Percentiles rank a stretch among this genome's conserved stretches.
These are phyloP conservation scores for Trachops cirrhosus DNA, from an alignment of 2,797 vertebrate species.

Conservation along the genomic window DNA sequence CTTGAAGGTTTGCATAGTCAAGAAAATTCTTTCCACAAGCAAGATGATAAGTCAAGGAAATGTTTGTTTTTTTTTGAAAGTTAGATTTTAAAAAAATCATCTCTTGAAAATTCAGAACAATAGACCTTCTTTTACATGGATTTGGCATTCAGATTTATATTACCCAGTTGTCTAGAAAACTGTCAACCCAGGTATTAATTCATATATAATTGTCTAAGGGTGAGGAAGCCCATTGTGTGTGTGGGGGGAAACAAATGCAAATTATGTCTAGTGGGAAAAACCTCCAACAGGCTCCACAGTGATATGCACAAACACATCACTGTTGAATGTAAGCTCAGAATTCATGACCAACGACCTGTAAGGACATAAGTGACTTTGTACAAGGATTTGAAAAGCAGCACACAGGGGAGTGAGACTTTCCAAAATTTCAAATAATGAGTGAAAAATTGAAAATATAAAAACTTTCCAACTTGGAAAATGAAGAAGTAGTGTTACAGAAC, in stretches of 20 bases:
- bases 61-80: neutral
- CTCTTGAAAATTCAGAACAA: neutral
- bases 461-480: neutral
- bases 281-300: neutral
- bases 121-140: neutral
- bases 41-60: neutral
- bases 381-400: neutral
- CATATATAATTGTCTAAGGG: neutral
- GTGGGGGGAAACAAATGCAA: neutral
- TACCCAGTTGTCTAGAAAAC: neutral
- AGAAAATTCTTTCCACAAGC: neutral
- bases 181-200: neutral
- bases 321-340: neutral
- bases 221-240: neutral
- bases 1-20: neutral
- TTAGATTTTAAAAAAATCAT: neutral
- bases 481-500: neutral
- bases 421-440: neutral
- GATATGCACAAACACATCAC: neutral
- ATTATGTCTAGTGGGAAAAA: neutral
- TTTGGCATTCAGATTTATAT: neutral
- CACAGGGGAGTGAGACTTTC: neutral
- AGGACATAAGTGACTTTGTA: neutral
- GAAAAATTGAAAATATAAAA: neutral
- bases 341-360: neutral